These are phyloP conservation scores for Leiothrix lutea DNA, from an alignment of 2,113 vertebrate genomes.

Conservation along the genomic window DNA sequence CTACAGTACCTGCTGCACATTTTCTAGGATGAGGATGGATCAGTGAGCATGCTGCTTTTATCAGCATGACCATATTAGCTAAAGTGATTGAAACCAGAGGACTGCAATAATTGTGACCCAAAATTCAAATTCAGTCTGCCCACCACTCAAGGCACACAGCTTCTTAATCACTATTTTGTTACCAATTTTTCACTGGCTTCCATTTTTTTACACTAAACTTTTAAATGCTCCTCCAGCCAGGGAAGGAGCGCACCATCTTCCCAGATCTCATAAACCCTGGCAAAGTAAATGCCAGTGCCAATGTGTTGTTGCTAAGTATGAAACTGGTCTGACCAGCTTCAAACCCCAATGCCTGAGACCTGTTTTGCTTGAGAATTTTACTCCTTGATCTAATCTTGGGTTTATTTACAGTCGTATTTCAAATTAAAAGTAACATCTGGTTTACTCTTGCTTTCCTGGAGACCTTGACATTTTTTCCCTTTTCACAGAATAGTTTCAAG, in stretches of 20 bases:
- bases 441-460: background rate
- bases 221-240: background rate
- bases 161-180: background rate
- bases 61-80: background rate
- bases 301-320: background rate
- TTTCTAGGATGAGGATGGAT: background rate
- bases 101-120: background rate
- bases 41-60: background rate
- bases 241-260: background rate
- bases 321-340: conserved; percentile 59
- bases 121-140: background rate
- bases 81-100: background rate
- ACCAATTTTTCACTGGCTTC: background rate
- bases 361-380: background rate
- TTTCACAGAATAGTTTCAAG: background rate
- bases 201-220: background rate
- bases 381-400: conserved; percentile 47
- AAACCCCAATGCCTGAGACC: background rate
- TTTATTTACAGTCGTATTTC: conserved; percentile 19
- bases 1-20: background rate
- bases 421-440: background rate
- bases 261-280: background rate
- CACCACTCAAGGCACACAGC: background rate
- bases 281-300: background rate
- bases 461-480: background rate